phyloP scores from a whole-genome alignment of 2,888 invertebrate species.

The Protophormia terraenovae region DNA sequence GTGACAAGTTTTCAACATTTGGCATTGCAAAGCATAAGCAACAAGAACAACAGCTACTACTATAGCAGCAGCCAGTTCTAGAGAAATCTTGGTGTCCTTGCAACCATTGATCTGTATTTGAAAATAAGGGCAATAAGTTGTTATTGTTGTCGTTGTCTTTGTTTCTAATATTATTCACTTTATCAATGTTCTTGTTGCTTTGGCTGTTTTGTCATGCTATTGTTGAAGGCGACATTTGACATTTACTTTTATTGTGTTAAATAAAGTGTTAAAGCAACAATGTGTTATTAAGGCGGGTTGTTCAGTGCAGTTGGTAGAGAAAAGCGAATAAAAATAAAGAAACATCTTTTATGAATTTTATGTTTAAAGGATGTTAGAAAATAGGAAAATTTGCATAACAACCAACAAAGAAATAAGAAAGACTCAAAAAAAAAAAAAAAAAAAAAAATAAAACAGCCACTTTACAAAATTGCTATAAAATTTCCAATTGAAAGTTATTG shows the following conservation, averaged over 20 bases:
- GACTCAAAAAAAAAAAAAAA: too few relatives aligned
- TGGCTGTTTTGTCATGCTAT: neutral
- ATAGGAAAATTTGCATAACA: conserved; percentile 47
- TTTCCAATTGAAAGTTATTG: conserved; percentile 1
- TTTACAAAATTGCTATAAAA: conserved; percentile 8
- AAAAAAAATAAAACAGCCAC: conserved; percentile 6
- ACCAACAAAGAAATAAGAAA: neutral
- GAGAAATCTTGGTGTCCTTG: conserved; percentile 19
- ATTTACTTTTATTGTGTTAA: conserved; percentile 40
- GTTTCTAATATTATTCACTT: neutral
- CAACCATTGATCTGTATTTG: conserved; percentile 20
- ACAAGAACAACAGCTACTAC: neutral
- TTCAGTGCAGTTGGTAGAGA: neutral
- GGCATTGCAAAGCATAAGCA: neutral
- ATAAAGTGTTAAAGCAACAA: conserved; percentile 52
- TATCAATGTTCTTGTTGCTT: neutral
- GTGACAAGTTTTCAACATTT: neutral
- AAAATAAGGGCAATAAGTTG: conserved; percentile 1
- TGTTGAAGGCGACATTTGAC: conserved; percentile 30
- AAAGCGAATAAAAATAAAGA: neutral
- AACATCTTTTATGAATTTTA: neutral
- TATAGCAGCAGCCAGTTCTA: neutral
- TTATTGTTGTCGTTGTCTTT: neutral
- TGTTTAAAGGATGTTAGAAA: neutral
- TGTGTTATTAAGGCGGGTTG: neutral